phyloP scores from a whole-genome alignment of 1,140 invertebrate species.

The Atopsyche davidsoni region DNA sequence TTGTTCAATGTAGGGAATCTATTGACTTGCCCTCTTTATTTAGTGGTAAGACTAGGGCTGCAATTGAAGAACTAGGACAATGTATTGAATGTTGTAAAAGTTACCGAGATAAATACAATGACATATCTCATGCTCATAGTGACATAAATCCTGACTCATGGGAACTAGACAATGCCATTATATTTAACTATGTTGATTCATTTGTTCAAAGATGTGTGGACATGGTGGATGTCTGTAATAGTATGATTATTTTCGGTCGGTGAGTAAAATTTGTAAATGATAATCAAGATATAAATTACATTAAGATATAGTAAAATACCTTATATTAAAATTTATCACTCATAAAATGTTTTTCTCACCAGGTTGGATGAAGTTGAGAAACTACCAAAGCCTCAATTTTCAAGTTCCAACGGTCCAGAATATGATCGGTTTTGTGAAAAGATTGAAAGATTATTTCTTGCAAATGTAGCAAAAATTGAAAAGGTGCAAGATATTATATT shows the following conservation, averaged over 20 bases:
- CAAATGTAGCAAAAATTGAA: conserved; percentile 57
- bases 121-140: conserved; percentile 53
- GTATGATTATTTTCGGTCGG: conserved; percentile 70
- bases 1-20: conserved; percentile 64
- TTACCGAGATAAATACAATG: conserved; percentile 69
- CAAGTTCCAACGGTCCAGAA: conserved; percentile 61
- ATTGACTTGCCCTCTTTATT: conserved; percentile 68
- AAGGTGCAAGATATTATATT: conserved; percentile 58
- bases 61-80: conserved; percentile 62
- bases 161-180: conserved; percentile 67
- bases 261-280: conserved; percentile 35
- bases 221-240: conserved; percentile 75
- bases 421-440: conserved; percentile 65
- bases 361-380: conserved; percentile 58
- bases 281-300: too few species aligned
- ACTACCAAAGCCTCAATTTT: conserved; percentile 55
- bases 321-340: too few species aligned
- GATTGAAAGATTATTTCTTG: conserved; percentile 67
- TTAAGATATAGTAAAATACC: too few species aligned
- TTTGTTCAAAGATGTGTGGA: conserved; percentile 80
- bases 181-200: conserved; percentile 80
- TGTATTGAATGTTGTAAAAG: conserved; percentile 69
- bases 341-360: too few species aligned
- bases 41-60: conserved; percentile 57
- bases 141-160: conserved; percentile 50